A percentile compares a stretch with the other conserved stretches of the same genome.
phyloP scores from a whole-genome alignment of 2,797 vertebrate genomes.

The Pteronotus mesoamericanus region DNA sequence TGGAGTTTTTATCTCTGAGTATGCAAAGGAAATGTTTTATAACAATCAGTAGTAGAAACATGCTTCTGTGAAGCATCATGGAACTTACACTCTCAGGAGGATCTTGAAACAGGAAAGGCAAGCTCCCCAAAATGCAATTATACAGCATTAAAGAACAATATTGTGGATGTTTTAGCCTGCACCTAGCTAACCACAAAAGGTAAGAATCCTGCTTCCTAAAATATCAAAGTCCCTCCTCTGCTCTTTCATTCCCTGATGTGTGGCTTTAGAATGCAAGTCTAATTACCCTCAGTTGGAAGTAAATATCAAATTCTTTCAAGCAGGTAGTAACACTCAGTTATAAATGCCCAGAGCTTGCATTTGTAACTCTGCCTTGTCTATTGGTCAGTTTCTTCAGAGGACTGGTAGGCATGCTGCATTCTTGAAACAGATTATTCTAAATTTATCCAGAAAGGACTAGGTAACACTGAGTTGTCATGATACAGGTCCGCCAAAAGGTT shows the following conservation, averaged over 20 bases:
- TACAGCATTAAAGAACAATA: not conserved
- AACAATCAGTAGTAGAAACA: slow-evolving; percentile 43
- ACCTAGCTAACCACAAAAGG: not conserved
- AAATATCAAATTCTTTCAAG: slow-evolving; percentile 24
- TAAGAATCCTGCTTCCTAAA: not conserved
- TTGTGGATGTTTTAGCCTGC: slow-evolving; percentile 18
- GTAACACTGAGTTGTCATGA: not conserved
- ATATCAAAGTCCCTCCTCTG: not conserved
- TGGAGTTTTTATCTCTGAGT: slow-evolving; percentile 43
- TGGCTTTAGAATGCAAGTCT: not conserved
- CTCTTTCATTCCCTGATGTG: not conserved
- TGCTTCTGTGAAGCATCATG: not conserved
- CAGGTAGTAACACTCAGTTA: not conserved
- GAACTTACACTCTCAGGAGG: not conserved
- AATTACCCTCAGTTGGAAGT: slow-evolving; percentile 49
- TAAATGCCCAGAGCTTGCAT: not conserved
- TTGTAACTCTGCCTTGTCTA: not conserved
- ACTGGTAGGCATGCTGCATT: not conserved
- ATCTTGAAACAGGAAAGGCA: not conserved
- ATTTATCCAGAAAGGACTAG: slow-evolving; percentile 11
- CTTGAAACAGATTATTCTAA: not conserved
- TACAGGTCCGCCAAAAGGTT: not conserved
- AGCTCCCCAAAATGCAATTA: slow-evolving; percentile 40
- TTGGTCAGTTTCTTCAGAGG: not conserved
- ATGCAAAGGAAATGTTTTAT: slow-evolving; percentile 53